Base-by-base conservation (phyloP, 1,140 invertebrate genomes). In the Solen grandis region DNA sequence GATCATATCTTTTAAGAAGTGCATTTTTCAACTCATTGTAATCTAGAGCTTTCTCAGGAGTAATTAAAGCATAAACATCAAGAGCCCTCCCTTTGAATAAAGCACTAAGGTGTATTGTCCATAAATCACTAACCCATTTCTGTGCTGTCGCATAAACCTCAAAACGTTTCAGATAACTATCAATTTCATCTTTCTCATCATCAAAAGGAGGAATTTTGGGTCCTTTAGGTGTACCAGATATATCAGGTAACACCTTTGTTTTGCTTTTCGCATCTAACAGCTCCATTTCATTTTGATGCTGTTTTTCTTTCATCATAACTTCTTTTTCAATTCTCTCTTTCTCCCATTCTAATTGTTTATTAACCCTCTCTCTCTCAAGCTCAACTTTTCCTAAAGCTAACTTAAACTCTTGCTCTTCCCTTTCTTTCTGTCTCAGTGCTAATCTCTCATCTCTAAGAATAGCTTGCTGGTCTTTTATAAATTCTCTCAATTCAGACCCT, bases 21-120 rank as follows among this genome's bases (percentile, higher is more conserved):
- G 86, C 84, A 52, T 25, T 55, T 62, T 85, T 87, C 2, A 86
- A 60, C 0, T 41, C 54, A 19, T 79, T 62, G 62, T 85, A 85
- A 60, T 85, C 66, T 25, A 59, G 14, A 14, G 82, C 78, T 22
- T 81, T 22, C 5, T 79, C 62, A 16, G 36, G 25, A 3, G 84
- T 68, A 50, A 86, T 38, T 10, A 65, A 5, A 8, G 78, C 50
- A 78, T 72, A 87, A 0, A 85, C 85, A 36, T 85, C 84, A 27
- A 84, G 59, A 29, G 81, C 84, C 29, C 52, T 77, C n/a, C 84
- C 81, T 27, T 65, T 83, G 19, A 85, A 59, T 19, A 82, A 55
- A 14, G 72, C 75, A 70, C 78, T 82, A 2, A 84, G 62, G 57
- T 78, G 25, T 5, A 38, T 57, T 22, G 57, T 19, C 83, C 83